Conservation (phyloP, 2,113 vertebrate species). For the Calyptomena viridis region DNA sequence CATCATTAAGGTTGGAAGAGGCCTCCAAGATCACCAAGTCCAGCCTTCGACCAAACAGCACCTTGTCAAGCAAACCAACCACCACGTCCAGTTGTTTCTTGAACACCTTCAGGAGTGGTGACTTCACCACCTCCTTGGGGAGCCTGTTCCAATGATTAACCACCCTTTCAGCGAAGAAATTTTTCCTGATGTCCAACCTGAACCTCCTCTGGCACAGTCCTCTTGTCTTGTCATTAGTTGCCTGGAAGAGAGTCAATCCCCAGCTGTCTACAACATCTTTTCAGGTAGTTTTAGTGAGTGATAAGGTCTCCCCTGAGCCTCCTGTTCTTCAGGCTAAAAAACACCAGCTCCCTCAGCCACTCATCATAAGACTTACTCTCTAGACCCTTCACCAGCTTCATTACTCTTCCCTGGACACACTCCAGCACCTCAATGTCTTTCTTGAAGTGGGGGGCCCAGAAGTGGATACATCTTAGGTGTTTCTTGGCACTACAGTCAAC, state of each 20-base stretch:
- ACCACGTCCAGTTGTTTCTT: neutral
- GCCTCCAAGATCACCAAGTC: fast-evolving
- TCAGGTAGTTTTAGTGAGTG: neutral
- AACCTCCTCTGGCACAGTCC: neutral
- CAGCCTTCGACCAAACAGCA: neutral
- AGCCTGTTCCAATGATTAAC: neutral
- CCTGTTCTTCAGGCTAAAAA: neutral
- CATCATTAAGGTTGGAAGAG: neutral
- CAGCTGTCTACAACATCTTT: neutral
- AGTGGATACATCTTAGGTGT: neutral
- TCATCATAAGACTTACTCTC: neutral
- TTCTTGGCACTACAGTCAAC: neutral
- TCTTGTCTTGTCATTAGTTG: neutral
- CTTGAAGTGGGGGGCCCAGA: neutral
- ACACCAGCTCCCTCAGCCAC: neutral
- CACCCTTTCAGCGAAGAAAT: neutral
- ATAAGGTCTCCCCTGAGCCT: neutral
- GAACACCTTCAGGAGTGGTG: neutral
- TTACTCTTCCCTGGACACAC: neutral
- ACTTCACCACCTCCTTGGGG: neutral
- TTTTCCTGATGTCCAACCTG: neutral
- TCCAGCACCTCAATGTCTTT: neutral
- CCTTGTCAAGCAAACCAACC: neutral
- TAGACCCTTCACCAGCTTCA: neutral
- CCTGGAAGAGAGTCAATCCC: neutral